Percentiles rank a stretch among this genome's conserved stretches.
phyloP scores from a whole-genome alignment of 2,113 vertebrate genomes.

The Clarias magur region DNA sequence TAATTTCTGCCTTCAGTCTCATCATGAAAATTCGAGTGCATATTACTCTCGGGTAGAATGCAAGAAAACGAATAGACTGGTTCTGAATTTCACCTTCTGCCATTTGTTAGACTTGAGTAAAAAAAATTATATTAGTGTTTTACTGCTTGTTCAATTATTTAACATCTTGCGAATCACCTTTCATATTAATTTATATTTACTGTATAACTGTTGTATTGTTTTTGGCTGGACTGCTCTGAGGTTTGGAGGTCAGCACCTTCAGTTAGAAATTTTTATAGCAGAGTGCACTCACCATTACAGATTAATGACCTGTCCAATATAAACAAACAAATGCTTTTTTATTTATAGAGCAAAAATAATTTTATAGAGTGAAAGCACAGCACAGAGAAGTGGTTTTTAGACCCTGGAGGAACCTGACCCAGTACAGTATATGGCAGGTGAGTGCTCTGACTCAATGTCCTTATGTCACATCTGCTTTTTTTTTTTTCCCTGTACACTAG shows the following conservation, averaged over 20 bases:
- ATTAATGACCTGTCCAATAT: neutral
- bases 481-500: conserved; percentile 45
- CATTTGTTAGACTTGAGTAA: neutral
- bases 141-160: neutral
- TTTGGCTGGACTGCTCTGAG: neutral
- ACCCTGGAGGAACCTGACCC: neutral
- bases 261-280: neutral
- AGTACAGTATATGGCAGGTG: too few relatives aligned
- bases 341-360: neutral
- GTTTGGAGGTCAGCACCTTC: neutral
- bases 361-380: neutral
- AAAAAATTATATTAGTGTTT: neutral
- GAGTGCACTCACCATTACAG: neutral
- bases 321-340: neutral
- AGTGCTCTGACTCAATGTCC: neutral
- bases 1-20: neutral
- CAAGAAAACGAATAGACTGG: neutral
- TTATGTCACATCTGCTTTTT: neutral
- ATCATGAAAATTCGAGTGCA: neutral
- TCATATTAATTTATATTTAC: neutral
- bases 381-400: neutral
- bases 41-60: neutral
- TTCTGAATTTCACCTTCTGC: neutral
- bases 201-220: neutral
- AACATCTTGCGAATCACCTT: neutral